Conservation (phyloP, 2,797 vertebrate species). For the Anas bernieri region DNA sequence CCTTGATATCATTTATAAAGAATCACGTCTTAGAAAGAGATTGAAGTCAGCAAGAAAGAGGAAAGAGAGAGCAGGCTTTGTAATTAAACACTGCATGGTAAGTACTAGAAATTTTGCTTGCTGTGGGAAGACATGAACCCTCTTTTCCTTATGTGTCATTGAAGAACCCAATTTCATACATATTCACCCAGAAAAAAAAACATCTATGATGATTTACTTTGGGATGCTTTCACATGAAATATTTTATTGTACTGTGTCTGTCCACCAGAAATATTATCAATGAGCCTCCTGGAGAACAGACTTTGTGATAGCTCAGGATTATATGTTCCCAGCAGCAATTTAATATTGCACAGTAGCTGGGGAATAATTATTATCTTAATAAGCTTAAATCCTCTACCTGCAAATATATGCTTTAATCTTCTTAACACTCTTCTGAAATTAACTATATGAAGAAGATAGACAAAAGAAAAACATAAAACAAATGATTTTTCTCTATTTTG, state of each 20-base stretch:
- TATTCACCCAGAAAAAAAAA: neutral
- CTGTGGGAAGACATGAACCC: neutral
- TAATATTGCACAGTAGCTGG: constrained; percentile 27
- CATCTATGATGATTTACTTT: neutral
- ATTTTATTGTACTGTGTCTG: neutral
- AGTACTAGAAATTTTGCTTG: neutral
- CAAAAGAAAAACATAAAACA: neutral
- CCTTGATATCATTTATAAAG: neutral
- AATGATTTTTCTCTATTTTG: neutral
- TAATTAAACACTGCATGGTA: neutral
- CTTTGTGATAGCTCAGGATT: constrained; percentile 19
- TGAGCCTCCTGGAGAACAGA: neutral
- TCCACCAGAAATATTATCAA: neutral
- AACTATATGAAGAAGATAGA: constrained; percentile 3
- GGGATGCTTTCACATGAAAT: neutral
- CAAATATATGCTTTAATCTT: constrained; percentile 48
- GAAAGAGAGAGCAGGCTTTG: neutral
- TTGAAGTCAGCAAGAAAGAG: neutral
- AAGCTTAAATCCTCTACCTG: constrained; percentile 47
- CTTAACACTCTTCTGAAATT: constrained; percentile 14
- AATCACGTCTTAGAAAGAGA: neutral
- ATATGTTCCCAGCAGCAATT: neutral
- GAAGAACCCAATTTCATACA: neutral
- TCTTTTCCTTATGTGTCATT: neutral
- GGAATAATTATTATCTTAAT: constrained; percentile 51